Conservation (phyloP, 1,140 invertebrate species). For the Calephelis nemesis region DNA sequence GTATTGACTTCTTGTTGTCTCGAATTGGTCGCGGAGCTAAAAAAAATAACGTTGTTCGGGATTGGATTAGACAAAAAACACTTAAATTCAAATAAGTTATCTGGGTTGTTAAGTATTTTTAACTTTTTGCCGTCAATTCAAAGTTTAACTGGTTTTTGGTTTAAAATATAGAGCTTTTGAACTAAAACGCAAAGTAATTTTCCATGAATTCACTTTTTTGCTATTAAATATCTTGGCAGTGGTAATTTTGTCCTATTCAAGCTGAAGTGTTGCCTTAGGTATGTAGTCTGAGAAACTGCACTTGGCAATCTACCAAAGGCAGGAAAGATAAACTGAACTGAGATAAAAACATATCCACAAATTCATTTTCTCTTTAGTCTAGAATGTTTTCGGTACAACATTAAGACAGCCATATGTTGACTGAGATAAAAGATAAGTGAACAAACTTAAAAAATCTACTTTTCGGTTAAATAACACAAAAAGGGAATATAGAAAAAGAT, state of each 20-base stretch:
- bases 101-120: no score
- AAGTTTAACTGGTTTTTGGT: no score
- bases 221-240: slow-evolving; percentile 37
- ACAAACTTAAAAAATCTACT: no score
- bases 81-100: no score
- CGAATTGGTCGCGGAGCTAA: no score
- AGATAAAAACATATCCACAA: slow-evolving; percentile 37
- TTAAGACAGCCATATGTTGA: slow-evolving; percentile 5
- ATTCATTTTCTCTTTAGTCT: slow-evolving; percentile 33
- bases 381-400: not conserved
- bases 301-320: slow-evolving; percentile 35
- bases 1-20: not conserved
- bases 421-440: not conserved
- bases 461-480: no score
- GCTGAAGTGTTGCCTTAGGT: slow-evolving; percentile 37
- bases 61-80: no score
- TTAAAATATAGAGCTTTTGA: no score
- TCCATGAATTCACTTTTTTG: slow-evolving; percentile 5
- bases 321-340: slow-evolving; percentile 32
- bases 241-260: slow-evolving; percentile 36
- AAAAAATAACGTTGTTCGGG: no score
- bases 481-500: not conserved
- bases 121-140: no score
- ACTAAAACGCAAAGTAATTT: not conserved
- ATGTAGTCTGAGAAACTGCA: slow-evolving; percentile 35